Percentiles rank a stretch among this genome's conserved stretches.
Conservation (phyloP, 2,888 invertebrate genomes). For the Nomada ferruginata region DNA sequence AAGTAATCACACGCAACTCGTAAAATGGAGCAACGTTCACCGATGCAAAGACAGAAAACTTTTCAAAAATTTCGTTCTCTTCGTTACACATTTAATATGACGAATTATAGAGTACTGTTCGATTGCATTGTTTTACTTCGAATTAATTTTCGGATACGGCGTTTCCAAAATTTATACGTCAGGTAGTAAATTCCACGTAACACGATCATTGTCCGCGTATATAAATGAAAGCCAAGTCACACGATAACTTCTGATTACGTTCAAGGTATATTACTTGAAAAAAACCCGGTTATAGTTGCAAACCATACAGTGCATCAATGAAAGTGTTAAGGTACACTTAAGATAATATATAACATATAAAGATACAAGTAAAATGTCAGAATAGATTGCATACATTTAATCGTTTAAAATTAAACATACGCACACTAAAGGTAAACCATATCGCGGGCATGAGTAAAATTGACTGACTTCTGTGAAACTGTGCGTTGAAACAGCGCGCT, state of each 20-base stretch:
- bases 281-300: background rate
- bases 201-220: constrained; percentile 12
- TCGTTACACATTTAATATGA: background rate
- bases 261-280: background rate
- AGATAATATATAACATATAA: constrained; percentile 6
- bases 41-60: background rate
- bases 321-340: constrained; percentile 18
- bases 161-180: background rate
- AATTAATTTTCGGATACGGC: background rate
- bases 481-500: background rate
- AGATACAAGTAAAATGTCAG: constrained; percentile 3
- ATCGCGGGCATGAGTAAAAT: background rate
- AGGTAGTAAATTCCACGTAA: background rate
- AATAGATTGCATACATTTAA: constrained; percentile 4
- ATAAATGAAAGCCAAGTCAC: background rate
- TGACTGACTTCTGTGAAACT: background rate
- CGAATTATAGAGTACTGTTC: background rate
- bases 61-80: background rate
- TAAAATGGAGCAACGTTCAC: constrained; percentile 3
- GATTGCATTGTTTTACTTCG: background rate
- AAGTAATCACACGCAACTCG: constrained; percentile 21
- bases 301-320: constrained; percentile 1
- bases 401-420: background rate
- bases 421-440: too few relatives aligned
- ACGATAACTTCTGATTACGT: background rate